Percentiles rank a stretch among this genome's conserved stretches.
Conservation (phyloP, 2,113 vertebrate species). For the Nibea coibor region DNA sequence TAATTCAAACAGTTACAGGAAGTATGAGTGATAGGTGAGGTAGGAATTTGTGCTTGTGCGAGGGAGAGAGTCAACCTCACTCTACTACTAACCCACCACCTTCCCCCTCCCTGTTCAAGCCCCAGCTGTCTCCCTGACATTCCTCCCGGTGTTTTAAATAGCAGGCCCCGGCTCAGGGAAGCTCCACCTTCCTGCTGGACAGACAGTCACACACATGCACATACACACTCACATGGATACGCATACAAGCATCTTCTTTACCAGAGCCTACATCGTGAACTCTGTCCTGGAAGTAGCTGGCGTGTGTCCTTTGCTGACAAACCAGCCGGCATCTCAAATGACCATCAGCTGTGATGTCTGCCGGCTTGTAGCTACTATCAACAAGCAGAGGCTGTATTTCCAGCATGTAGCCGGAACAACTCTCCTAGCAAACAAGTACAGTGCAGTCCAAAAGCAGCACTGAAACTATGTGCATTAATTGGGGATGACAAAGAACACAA, state of each 20-base stretch:
- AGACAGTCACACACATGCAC: slow-evolving; percentile 18
- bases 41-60: neutral
- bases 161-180: slow-evolving; percentile 49
- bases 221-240: neutral
- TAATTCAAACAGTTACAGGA: slow-evolving; percentile 28
- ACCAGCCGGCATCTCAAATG: neutral
- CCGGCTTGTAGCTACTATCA: neutral
- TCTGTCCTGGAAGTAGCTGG: neutral
- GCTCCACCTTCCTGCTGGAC: slow-evolving; percentile 22
- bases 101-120: neutral
- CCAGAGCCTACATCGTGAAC: neutral
- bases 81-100: neutral
- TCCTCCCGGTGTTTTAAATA: slow-evolving; percentile 84
- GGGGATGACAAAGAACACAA: too few relatives aligned
- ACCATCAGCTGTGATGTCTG: slow-evolving; percentile 14
- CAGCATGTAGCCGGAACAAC: neutral
- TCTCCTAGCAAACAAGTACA: too few relatives aligned
- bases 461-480: neutral
- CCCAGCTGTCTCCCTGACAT: slow-evolving; percentile 83
- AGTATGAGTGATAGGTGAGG: slow-evolving; percentile 22
- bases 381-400: neutral
- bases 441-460: neutral
- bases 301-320: neutral
- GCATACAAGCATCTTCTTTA: neutral
- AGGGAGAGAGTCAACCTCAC: neutral